Conservation (phyloP, 2,888 invertebrate genomes). For the Xestia c-nigrum region DNA sequence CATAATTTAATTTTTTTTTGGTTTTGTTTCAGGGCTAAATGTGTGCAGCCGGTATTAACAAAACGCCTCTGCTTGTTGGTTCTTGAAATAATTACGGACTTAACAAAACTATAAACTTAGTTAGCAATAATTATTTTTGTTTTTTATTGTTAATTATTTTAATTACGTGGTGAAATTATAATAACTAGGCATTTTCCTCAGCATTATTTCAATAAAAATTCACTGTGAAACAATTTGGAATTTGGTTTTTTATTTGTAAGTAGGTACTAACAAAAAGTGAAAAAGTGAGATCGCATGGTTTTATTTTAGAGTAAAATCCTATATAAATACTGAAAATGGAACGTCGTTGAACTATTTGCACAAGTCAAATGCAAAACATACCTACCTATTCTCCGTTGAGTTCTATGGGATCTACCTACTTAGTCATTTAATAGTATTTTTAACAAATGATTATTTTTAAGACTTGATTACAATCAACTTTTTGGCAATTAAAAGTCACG, state of each 20-base stretch:
- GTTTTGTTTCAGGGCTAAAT: constrained; percentile 62
- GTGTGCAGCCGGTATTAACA: constrained; percentile 52
- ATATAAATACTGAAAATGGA: neutral
- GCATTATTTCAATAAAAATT: constrained; percentile 24
- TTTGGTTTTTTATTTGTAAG: constrained; percentile 17
- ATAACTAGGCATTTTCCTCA: neutral
- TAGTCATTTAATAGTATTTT: constrained; percentile 12
- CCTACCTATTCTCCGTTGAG: neutral
- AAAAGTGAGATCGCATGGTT: neutral
- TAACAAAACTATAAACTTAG: neutral
- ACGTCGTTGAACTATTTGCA: neutral
- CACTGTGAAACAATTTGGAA: neutral
- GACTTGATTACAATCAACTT: constrained; percentile 1
- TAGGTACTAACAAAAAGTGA: neutral
- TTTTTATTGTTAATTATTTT: too few species aligned
- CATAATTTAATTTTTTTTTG: neutral
- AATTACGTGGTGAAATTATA: neutral
- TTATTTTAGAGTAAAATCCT: neutral
- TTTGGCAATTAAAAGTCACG: constrained; percentile 28
- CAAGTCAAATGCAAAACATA: neutral
- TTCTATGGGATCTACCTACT: neutral
- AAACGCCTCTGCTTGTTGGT: neutral
- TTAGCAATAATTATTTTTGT: neutral
- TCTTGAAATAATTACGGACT: neutral
- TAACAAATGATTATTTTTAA: constrained; percentile 2